Base-by-base conservation (phyloP, 2,113 vertebrate genomes). In the Caranx ignobilis region DNA sequence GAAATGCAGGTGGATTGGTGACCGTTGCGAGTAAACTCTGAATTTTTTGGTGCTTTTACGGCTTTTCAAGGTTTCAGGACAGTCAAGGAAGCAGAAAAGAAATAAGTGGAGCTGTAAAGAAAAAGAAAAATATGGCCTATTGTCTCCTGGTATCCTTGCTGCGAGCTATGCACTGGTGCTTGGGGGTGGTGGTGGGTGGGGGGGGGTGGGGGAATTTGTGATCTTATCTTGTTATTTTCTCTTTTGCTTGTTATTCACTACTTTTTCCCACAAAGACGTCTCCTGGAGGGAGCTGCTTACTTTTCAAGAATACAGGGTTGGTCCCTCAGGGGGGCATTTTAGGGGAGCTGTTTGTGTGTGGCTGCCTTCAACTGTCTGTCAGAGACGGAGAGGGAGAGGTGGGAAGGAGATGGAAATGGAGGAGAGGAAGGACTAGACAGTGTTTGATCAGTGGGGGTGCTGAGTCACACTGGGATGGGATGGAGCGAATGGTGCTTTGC, bases 361-460 rank as follows among this genome's bases (percentile, higher is more conserved):
- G 64, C 65, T 79, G 65, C 69, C 54, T 85, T 62, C 18, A 18
- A 66, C 81, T 82, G 90, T 87, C 80, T 88, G 34, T 72, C 84
- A 82, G 73, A 71, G 60, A 82, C 37, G 8, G 77, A 66, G 65
- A 54, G 34, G 37, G 32, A 48, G 37, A 41, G 52, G 59, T 18
- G 39, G 12, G 61, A 60, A 15, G 55, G 69, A 71, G 76, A 71
- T 57, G 50, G 61, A 77, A 76, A 84, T 50, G 59, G 61, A 73
- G 76, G 59, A 81, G 64, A 83, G 76, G 64, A 75, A 65, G 76
- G 59, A 74, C 69, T 4, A 69, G 84, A 80, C n/a, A 3, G 48
- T 79, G 86, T 93, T 88, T 90, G 87, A 91, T 91, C 84, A 89
- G 72, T 54, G 48, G 79, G 74, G 74, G 19, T 82, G 82, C 77